Conservation (phyloP, 2,797 vertebrate genomes). For the Masticophis lateralis region DNA sequence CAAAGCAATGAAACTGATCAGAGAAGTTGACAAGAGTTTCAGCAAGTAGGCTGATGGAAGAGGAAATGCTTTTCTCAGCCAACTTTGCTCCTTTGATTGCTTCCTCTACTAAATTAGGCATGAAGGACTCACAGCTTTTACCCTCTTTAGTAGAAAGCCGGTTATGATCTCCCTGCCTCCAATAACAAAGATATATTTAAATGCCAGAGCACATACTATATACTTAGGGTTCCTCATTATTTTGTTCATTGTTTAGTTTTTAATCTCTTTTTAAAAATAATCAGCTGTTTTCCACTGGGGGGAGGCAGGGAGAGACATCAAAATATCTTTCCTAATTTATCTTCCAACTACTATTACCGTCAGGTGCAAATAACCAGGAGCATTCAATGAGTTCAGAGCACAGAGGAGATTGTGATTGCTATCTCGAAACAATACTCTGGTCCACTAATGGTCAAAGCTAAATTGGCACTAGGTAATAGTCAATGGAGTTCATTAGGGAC, state of each 20-base stretch:
- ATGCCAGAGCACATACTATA: background rate
- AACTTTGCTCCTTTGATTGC: background rate
- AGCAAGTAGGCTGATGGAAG: background rate
- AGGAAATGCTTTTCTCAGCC: background rate
- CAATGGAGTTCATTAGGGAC: background rate
- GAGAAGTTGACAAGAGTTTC: background rate
- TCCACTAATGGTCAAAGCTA: background rate
- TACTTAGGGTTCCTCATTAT: background rate
- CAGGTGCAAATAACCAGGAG: background rate
- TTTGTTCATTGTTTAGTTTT: background rate
- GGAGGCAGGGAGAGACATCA: background rate
- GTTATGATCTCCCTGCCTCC: background rate
- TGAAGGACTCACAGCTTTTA: background rate
- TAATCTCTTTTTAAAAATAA: background rate
- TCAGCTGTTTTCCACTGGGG: background rate
- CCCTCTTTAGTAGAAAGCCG: background rate
- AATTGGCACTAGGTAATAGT: background rate
- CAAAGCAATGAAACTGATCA: background rate
- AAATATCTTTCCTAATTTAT: background rate
- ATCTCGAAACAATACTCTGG: too few relatives aligned
- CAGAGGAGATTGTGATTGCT: too few relatives aligned
- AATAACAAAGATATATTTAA: background rate
- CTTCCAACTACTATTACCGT: background rate
- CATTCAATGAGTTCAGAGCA: background rate
- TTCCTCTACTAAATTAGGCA: background rate